Percentiles rank a stretch among this genome's conserved stretches.
Evolutionary conservation across 2,797 vertebrate genomes (phyloP).

Genomic region (Ibycter americanus): DNA sequence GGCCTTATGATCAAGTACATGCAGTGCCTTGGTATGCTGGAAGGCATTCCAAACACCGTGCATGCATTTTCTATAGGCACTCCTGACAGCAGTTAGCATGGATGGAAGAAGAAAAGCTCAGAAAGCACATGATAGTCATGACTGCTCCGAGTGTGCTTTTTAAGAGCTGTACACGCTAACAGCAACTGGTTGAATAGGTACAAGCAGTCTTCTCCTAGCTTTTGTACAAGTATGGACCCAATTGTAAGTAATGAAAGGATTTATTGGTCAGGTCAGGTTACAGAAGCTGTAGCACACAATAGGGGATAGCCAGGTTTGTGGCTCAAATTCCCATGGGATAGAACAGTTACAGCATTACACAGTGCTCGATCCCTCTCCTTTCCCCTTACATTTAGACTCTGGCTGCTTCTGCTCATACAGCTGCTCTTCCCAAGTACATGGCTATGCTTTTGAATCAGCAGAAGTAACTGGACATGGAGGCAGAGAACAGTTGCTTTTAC

Average conservation of each 20-base stretch:
- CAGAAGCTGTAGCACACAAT: not conserved
- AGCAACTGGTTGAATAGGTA: not conserved
- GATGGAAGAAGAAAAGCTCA: not conserved
- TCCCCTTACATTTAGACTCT: not conserved
- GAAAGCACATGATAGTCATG: not conserved
- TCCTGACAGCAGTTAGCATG: rapidly evolving
- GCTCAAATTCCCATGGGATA: not conserved
- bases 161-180: not conserved
- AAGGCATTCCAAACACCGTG: not conserved
- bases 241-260: not conserved
- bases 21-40: not conserved
- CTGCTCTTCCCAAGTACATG: not conserved
- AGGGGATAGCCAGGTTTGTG: not conserved
- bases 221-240: not conserved
- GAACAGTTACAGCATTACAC: not conserved
- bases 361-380: not conserved
- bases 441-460: not conserved
- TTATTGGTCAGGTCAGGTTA: not conserved
- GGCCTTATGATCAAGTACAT: no score
- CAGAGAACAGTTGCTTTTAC: not conserved
- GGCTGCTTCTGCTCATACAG: not conserved
- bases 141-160: not conserved
- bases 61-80: rapidly evolving
- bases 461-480: not conserved
- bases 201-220: not conserved